Conservation (phyloP, 2,797 vertebrate genomes). For the Cyclopterus lumpus region DNA sequence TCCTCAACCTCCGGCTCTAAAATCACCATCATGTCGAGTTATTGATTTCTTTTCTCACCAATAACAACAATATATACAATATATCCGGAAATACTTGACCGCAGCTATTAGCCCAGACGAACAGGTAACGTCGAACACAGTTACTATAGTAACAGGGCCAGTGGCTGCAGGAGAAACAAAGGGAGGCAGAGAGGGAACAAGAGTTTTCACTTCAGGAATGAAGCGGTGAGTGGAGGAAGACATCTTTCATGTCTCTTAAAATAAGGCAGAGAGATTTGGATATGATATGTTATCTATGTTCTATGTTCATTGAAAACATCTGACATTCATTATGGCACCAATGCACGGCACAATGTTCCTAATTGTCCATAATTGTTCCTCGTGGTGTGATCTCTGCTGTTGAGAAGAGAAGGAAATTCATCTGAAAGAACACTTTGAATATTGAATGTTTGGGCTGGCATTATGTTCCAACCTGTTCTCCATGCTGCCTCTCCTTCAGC, state of each 20-base stretch:
- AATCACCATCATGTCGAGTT: not conserved
- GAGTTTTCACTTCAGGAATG: conserved; percentile 30
- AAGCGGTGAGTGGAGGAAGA: conserved; percentile 19
- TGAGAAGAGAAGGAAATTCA: not conserved
- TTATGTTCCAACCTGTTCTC: conserved; percentile 19
- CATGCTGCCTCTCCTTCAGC: conserved; percentile 7
- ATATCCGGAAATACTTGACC: conserved; percentile 15
- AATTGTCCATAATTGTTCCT: not conserved
- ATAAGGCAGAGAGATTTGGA: not conserved
- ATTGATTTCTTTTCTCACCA: conserved; percentile 14
- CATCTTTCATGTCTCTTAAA: conserved; percentile 17
- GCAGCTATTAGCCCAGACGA: conserved; percentile 23
- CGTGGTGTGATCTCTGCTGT: not conserved
- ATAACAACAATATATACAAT: conserved; percentile 15
- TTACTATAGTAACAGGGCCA: conserved; percentile 70
- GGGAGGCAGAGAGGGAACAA: conserved; percentile 22
- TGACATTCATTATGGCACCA: not conserved
- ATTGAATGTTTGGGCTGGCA: not conserved
- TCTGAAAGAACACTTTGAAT: not conserved
- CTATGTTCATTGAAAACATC: not conserved
- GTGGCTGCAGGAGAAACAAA: conserved; percentile 43
- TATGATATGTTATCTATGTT: not conserved
- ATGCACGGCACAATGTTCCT: not conserved
- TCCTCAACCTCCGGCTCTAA: conserved; percentile 4
- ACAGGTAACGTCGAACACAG: conserved; percentile 49